Percentiles rank a stretch among this genome's conserved stretches.
Conservation (phyloP, 2,888 invertebrate genomes). For the Tetanocera ferruginea region DNA sequence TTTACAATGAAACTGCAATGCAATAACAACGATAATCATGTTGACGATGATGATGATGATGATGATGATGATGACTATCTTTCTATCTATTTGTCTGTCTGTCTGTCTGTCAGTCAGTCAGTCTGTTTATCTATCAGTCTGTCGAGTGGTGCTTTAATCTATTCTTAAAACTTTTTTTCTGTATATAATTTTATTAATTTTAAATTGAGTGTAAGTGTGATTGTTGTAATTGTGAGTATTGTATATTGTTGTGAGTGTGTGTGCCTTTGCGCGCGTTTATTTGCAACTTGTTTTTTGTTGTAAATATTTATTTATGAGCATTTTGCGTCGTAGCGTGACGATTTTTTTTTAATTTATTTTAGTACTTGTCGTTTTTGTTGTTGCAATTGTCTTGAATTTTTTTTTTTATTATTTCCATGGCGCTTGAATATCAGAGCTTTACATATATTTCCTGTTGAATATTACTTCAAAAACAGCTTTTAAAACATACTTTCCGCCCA, state of each 20-base stretch:
- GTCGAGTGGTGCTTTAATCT: not conserved
- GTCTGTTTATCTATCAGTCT: not conserved
- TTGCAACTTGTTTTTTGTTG: not conserved
- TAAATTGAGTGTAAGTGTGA: not conserved
- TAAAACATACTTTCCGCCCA: no score
- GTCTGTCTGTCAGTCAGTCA: not conserved
- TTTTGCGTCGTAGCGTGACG: slow-evolving; percentile 11
- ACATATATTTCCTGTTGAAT: no score
- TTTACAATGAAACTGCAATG: no score
- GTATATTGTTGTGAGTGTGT: not conserved
- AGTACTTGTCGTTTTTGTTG: not conserved
- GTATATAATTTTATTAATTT: slow-evolving; percentile 1
- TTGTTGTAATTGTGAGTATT: not conserved
- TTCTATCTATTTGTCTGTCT: not conserved
- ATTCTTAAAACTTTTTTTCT: not conserved
- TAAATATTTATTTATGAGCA: slow-evolving; percentile 30
- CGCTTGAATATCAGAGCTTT: no score
- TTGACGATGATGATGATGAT: no score
- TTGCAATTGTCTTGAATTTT: not conserved
- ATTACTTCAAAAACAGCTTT: no score
- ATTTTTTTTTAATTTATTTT: slow-evolving; percentile 7
- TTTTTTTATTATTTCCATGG: not conserved
- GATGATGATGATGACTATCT: no score
- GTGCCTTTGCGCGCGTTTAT: not conserved
- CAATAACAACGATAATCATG: no score